Base-by-base conservation (phyloP, 2,797 vertebrate genomes). In the Enteromius treurensis region DNA sequence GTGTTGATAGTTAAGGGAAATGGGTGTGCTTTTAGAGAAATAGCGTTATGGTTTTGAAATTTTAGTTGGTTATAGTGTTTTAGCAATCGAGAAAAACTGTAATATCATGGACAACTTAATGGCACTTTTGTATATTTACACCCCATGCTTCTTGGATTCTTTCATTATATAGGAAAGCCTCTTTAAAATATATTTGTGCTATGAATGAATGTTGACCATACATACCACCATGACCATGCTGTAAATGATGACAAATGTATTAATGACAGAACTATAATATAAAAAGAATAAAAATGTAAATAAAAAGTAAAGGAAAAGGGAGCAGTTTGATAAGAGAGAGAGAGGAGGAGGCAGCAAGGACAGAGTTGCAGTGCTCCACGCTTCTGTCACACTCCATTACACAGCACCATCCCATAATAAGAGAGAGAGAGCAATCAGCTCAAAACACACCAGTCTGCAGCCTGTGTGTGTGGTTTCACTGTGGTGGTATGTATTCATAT, bases 351-450 rank as follows among this genome's bases (percentile, higher is more conserved):
- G 94, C 95, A 94, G 92, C 91, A 91, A 95, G 95, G 95, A 94
- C 92, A 92, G 91, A 91, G 92, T 92, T 93, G 94, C 95, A 94
- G 94, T 94, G 93, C 94, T 95, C 92, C 95, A 93, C 90, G 95
- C 94, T 94, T 95, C 97, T 97, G 97, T 98, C 96, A 98, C 96
- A 97, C 96, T 95, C 96, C 95, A 97, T 97, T 97, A 97, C 95
- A 94, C 92, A 93, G 93, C 95, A 93, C 94, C 95, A 92, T 95
- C 95, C 95, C 94, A 93, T 96, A 96, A 97, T 96, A 96, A 96
- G 96, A 92, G 93, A 65, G 93, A 65, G 77, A 53, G 65, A 23
- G 94, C 95, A 96, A 96, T 97, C 96, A 97, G 96, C 95, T 95
- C 95, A 92, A 96, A 95, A 95, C 96, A 97, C 92, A 94, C 90